Evolutionary conservation across 2,113 vertebrate species (phyloP), one percentile per base, ranked within the genome.

Genomic region (Smithornis capensis): DNA sequence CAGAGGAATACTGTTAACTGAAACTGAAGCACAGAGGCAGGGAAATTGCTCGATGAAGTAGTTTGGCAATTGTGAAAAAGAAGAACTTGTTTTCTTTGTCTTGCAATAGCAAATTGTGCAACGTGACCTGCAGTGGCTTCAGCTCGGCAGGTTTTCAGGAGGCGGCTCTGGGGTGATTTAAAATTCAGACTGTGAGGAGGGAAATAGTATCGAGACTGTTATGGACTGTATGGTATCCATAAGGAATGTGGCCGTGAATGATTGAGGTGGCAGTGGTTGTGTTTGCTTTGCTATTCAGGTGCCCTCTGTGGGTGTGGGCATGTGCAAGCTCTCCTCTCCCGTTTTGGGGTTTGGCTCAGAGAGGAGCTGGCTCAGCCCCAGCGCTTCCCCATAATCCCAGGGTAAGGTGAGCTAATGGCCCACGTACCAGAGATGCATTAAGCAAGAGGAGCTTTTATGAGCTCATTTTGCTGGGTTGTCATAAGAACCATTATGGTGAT

Each of bases 1-100:
- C 87, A 7, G 2, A 92, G 92, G 92, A 96, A 92, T 85, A 63
- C 78, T 80, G 59, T 73, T 94, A 84, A 75, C 95, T 87, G 95
- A 93, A 96, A 93, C n/a, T n/a, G n/a, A n/a, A n/a, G n/a, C n/a
- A n/a, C n/a, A 63, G 73, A 93, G 47, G 38, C 85, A 87, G 90
- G 65, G 76, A 95, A 96, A 96, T 96, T 73, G 96, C 95, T 89
- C 10, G 65, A 55, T 92, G n/a, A 95, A 94, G 81, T 77, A 83
- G 91, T 95, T 95, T 95, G 81, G 92, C 93, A 94, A 94, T 76
- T 92, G 89, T 87, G 82, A 85, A 96, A 96, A 96, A 95, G 88
- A 92, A 95, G 95, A 96, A 94, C 92, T 96, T 92, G 95, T 97
- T 95, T 96, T 96, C 92, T 94, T 94, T 92, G 81, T 89, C 81